A percentile compares a stretch with the other conserved stretches of the same genome.
These are phyloP conservation scores for Phanerotoma sp. DNA, from an alignment of 2,888 invertebrate species.

Conservation along the genomic window DNA sequence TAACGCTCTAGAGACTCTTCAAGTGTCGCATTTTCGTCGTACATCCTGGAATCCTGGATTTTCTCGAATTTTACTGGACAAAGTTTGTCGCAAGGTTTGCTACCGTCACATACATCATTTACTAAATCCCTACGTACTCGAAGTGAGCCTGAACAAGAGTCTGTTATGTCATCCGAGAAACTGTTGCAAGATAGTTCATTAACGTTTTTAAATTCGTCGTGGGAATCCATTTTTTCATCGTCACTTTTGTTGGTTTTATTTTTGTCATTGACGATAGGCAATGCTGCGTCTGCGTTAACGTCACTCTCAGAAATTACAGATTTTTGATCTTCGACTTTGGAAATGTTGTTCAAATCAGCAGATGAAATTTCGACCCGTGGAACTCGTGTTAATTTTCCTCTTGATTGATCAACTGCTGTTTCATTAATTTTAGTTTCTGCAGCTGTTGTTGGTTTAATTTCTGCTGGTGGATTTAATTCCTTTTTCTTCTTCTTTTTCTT, in stretches of 20 bases:
- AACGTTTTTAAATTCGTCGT: slow-evolving; percentile 33
- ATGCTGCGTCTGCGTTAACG: slow-evolving; percentile 27
- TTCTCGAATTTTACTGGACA: slow-evolving; percentile 52
- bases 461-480: slow-evolving; percentile 35
- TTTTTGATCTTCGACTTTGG: slow-evolving; percentile 28
- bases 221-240: slow-evolving; percentile 19
- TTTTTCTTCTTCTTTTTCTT: slow-evolving; percentile 84
- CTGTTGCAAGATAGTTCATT: slow-evolving; percentile 32
- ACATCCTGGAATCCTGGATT: slow-evolving; percentile 48
- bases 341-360: slow-evolving; percentile 19
- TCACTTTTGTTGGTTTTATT: slow-evolving; percentile 19
- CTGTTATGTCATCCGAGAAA: slow-evolving; percentile 35
- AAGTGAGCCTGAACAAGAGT: slow-evolving; percentile 43
- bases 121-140: slow-evolving; percentile 50
- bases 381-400: slow-evolving; percentile 23
- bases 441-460: slow-evolving; percentile 32
- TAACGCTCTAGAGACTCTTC: slow-evolving; percentile 52
- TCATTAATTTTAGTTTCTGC: slow-evolving; percentile 19
- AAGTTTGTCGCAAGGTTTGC: slow-evolving; percentile 46
- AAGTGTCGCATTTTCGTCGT: slow-evolving; percentile 53
- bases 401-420: slow-evolving; percentile 19
- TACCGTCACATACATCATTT: slow-evolving; percentile 47
- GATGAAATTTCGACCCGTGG: slow-evolving; percentile 22
- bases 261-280: slow-evolving; percentile 28
- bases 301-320: slow-evolving; percentile 28